phyloP scores from a whole-genome alignment of 2,888 invertebrate species.

The Panzeria rudis region DNA sequence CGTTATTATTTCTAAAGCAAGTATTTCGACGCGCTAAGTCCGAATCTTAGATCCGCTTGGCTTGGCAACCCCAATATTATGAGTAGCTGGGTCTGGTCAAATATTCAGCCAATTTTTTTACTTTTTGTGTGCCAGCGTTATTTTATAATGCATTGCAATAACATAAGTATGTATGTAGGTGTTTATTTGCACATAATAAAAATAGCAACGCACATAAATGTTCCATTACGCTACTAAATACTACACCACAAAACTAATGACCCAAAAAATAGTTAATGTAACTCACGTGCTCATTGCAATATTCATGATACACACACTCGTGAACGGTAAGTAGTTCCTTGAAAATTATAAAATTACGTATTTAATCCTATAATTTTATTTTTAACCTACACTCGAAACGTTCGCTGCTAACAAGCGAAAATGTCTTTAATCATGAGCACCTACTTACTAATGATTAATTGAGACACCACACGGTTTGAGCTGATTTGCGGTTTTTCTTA shows the following conservation, averaged over 20 bases:
- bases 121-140: no score
- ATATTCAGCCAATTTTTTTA: no score
- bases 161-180: not conserved
- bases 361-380: constrained; percentile 54
- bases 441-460: constrained; percentile 72
- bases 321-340: constrained; percentile 8
- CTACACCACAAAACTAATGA: constrained; percentile 23
- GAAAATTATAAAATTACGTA: constrained; percentile 14
- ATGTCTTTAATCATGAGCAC: constrained; percentile 71
- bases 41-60: no score
- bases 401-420: constrained; percentile 56
- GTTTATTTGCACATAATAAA: no score
- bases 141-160: no score
- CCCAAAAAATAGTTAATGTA: constrained; percentile 32
- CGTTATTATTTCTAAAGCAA: no score
- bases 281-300: constrained; percentile 35
- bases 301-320: not conserved
- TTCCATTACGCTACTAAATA: not conserved
- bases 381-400: constrained; percentile 53
- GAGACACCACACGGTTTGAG: constrained; percentile 68
- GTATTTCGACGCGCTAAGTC: no score
- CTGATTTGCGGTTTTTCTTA: constrained; percentile 58
- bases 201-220: no score
- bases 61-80: no score
- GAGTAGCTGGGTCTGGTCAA: no score